These are phyloP conservation scores for Mus caroli DNA, from an alignment of 2,797 vertebrate species.

Conservation along the genomic window DNA sequence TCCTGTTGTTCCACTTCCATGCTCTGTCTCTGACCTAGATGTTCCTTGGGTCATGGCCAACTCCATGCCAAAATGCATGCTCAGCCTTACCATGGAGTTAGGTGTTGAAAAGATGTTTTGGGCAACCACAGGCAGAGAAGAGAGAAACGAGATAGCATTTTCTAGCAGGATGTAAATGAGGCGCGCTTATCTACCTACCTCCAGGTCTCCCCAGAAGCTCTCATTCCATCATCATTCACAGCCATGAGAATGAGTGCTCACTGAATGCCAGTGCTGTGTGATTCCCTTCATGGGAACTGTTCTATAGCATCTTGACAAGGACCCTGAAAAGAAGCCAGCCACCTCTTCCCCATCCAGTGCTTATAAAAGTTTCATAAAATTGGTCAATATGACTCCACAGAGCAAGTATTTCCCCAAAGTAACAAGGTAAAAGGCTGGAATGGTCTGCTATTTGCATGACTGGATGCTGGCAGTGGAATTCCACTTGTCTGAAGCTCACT, in stretches of 20 bases:
- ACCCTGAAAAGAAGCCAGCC: background rate
- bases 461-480: constrained; percentile 21
- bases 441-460: background rate
- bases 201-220: background rate
- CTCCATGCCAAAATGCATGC: background rate
- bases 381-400: background rate
- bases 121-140: background rate
- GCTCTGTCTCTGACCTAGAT: background rate
- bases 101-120: background rate
- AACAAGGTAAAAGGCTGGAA: constrained; percentile 24
- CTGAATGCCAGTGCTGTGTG: background rate
- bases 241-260: background rate
- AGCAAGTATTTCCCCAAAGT: constrained; percentile 31
- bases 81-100: background rate
- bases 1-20: background rate
- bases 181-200: background rate
- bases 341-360: rapidly evolving
- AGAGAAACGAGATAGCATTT: background rate
- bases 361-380: constrained; percentile 11
- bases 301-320: background rate
- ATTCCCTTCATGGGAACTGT: background rate
- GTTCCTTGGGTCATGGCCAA: background rate
- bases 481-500: background rate
- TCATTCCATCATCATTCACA: background rate
- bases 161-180: background rate